These are phyloP conservation scores for Quadroppia sp. DNA, from an alignment of 2,888 invertebrate species.

Conservation along the genomic window DNA sequence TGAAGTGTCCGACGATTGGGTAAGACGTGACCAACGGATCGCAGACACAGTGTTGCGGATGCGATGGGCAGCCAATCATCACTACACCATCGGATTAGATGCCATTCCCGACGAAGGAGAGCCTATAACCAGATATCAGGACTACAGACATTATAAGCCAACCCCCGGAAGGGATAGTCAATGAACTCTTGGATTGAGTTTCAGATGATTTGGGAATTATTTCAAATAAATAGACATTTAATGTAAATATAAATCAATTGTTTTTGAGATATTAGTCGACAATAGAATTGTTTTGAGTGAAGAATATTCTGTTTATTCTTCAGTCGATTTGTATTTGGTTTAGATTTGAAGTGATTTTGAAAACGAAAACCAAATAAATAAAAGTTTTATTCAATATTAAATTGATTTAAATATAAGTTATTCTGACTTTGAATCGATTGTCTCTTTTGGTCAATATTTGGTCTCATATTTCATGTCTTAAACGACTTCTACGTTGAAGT, in stretches of 20 bases:
- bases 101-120: slow-evolving; percentile 30
- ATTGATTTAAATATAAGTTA: too few species aligned
- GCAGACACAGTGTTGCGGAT: slow-evolving; percentile 31
- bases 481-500: background rate
- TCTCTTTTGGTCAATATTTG: too few species aligned
- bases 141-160: slow-evolving; percentile 4
- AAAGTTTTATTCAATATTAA: too few species aligned
- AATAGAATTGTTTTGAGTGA: too few species aligned
- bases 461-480: background rate
- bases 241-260: background rate
- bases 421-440: too few species aligned
- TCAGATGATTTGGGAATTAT: background rate
- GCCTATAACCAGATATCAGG: background rate
- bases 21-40: slow-evolving; percentile 36
- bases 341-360: too few species aligned
- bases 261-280: too few species aligned
- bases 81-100: slow-evolving; percentile 37
- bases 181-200: background rate
- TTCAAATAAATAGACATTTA: background rate
- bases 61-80: slow-evolving; percentile 35
- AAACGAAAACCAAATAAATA: too few species aligned
- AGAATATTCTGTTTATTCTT: too few species aligned
- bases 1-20: background rate
- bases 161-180: background rate
- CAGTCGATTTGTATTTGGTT: too few species aligned